phyloP scores from a whole-genome alignment of 2,888 invertebrate species.

The Philereme transversata region DNA sequence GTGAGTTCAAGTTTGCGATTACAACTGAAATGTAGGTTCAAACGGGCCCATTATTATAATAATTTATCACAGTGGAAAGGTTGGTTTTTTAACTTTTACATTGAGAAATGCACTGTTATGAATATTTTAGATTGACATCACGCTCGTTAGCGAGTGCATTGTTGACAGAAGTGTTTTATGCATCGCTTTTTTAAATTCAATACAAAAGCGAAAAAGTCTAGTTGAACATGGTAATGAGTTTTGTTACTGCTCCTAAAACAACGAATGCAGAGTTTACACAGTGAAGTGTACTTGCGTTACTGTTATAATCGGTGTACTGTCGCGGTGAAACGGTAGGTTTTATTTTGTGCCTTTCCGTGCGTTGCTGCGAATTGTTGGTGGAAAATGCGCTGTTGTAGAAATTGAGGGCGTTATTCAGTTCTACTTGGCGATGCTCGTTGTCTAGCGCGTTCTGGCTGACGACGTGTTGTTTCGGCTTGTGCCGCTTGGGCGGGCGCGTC shows the following conservation, averaged over 20 bases:
- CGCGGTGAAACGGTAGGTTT: conserved; percentile 74
- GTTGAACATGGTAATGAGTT: conserved; percentile 9
- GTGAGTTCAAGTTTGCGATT: no score
- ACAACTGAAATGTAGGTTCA: no score
- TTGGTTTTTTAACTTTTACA: no score
- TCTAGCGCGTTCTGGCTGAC: conserved; percentile 71
- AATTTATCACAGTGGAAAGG: no score
- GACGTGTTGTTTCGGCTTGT: conserved; percentile 70
- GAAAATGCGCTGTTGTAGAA: conserved; percentile 66
- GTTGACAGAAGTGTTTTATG: no score
- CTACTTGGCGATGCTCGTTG: conserved; percentile 64
- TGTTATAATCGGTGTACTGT: conserved; percentile 63
- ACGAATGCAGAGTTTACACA: conserved; percentile 18
- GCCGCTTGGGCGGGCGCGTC: conserved; percentile 67
- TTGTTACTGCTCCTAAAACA: conserved; percentile 9
- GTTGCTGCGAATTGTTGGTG: conserved; percentile 63
- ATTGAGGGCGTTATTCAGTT: conserved; percentile 69
- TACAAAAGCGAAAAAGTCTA: background rate
- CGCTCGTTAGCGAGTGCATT: no score
- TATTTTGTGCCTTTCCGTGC: conserved; percentile 73
- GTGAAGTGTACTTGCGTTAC: conserved; percentile 19
- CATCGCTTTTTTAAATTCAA: background rate
- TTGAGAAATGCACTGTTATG: no score
- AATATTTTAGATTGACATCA: no score
- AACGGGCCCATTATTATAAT: no score